Conservation (phyloP, 2,797 vertebrate genomes). For the Gadopsis bispinosus region DNA sequence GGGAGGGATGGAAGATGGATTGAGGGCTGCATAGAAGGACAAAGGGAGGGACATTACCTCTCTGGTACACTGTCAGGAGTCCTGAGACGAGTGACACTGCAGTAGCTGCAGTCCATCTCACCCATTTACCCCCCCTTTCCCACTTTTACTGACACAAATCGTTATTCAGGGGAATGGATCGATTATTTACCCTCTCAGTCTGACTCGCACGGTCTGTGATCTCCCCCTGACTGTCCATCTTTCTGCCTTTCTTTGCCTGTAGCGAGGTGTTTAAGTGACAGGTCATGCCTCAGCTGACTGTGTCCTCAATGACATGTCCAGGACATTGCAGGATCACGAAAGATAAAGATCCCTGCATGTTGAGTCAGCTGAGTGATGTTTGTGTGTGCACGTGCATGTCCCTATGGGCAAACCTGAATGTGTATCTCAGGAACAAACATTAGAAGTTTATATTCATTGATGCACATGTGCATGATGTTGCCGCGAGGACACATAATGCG, state of each 20-base stretch:
- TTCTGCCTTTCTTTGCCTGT: conserved; percentile 24
- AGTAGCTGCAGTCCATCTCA: conserved; percentile 58
- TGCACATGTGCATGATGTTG: conserved; percentile 27
- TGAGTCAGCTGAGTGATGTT: conserved; percentile 40
- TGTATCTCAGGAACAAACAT: conserved; percentile 6
- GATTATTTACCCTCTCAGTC: conserved; percentile 59
- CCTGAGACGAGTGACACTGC: conserved; percentile 64
- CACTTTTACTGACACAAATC: conserved; percentile 64
- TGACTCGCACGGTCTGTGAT: conserved; percentile 26
- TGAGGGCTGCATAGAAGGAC: conserved; percentile 50
- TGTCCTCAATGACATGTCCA: conserved; percentile 53
- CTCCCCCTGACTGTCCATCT: conserved; percentile 23
- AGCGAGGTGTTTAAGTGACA: conserved; percentile 55
- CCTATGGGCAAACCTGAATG: background rate
- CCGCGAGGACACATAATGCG: conserved; percentile 36
- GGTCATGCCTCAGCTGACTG: conserved; percentile 42
- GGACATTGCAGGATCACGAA: conserved; percentile 43
- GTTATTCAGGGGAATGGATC: conserved; percentile 44
- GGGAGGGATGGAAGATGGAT: conserved; percentile 58
- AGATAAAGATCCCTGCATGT: conserved; percentile 31
- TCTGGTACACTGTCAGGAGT: conserved; percentile 32
- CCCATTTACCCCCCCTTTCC: conserved; percentile 33
- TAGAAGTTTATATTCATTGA: conserved; percentile 31
- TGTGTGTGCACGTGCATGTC: conserved; percentile 12
- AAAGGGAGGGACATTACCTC: conserved; percentile 52